Evolutionary conservation across 2,113 vertebrate genomes (phyloP), one percentile per base, ranked within the genome.

Genomic region (Scomber colias): DNA sequence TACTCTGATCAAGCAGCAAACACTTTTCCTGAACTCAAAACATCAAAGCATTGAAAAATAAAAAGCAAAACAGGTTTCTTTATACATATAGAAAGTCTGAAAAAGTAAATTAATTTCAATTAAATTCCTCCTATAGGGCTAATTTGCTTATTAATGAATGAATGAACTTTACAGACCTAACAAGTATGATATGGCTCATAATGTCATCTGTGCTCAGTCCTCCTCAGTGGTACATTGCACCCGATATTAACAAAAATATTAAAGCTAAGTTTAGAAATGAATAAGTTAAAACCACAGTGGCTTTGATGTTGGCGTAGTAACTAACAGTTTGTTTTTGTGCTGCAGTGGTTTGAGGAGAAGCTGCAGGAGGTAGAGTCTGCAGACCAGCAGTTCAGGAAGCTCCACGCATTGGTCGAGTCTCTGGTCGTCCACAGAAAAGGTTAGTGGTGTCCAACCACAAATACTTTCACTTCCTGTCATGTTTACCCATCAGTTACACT

Each of bases 341-440:
- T 95, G 60, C 94, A 99, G 98, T 99, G 98, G 98, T 99, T 99
- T 59, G 98, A 99, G 91, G 98, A 99, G 92, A 99, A 99, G 90
- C 95, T 99, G 81, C 97, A 97, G 95, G 97, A 99, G 89, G 96
- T 99, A 66, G 98, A 99, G 79, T 95, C 94, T 1, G 96, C 98
- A 87, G 98, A 99, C 74, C 97, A 98, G 87, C 96, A 97, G 63
- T 93, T 99, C 40, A 95, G 97, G 86, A 99, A 97, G 90, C 93
- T 99, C 57, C 98, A 98, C 0, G 78, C 91, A 0, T 94, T 97
- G 40, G 96, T 99, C 0, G 98, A 99, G 45, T 96, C 94, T 0
- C 95, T 99, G 10, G 98, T 98, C 64, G 93, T 90, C 86, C 98
- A 99, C 90, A 95, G 98, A 59, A 99, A 97, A 97, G 98, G 98